phyloP scores from a whole-genome alignment of 1,140 invertebrate genomes.

The Orius insidiosus region DNA sequence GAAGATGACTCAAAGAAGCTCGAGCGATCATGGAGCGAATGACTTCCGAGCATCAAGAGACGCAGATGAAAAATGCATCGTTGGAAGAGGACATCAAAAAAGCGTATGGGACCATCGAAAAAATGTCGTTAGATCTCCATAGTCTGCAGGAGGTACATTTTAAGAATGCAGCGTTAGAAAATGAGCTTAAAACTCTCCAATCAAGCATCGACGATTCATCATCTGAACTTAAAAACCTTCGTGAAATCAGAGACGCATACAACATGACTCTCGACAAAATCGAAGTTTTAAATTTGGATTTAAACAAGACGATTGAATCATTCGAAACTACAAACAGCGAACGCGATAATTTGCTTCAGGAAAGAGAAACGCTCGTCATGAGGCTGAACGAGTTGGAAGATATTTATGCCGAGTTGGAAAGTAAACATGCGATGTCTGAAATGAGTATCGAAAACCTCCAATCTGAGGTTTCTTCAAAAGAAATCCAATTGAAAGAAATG shows the following conservation, averaged over 20 bases:
- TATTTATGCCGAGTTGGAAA: constrained; percentile 10
- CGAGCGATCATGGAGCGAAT: too few relatives aligned
- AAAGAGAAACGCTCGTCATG: constrained; percentile 15
- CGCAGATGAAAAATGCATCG: too few relatives aligned
- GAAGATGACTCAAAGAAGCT: too few relatives aligned
- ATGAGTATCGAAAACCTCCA: too few relatives aligned
- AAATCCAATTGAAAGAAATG: too few relatives aligned
- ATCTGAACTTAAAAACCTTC: constrained; percentile 14
- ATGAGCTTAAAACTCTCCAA: constrained; percentile 26
- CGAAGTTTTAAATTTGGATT: constrained; percentile 14
- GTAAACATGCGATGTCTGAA: constrained; percentile 12
- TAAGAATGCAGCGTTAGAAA: constrained; percentile 22
- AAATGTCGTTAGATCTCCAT: neutral
- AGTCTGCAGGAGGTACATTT: neutral
- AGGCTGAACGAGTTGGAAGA: constrained; percentile 20
- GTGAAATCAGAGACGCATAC: constrained; percentile 13
- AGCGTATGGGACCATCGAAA: too few relatives aligned
- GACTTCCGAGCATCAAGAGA: too few relatives aligned
- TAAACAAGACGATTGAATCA: constrained; percentile 13
- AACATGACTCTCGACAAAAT: constrained; percentile 15
- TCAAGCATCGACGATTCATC: constrained; percentile 28
- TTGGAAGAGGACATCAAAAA: too few relatives aligned
- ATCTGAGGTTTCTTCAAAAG: too few relatives aligned
- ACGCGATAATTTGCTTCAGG: constrained; percentile 11
- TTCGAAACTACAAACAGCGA: constrained; percentile 14